Evolutionary conservation across 1,140 invertebrate species (phyloP).

Genomic region (Habropoda laboriosa): DNA sequence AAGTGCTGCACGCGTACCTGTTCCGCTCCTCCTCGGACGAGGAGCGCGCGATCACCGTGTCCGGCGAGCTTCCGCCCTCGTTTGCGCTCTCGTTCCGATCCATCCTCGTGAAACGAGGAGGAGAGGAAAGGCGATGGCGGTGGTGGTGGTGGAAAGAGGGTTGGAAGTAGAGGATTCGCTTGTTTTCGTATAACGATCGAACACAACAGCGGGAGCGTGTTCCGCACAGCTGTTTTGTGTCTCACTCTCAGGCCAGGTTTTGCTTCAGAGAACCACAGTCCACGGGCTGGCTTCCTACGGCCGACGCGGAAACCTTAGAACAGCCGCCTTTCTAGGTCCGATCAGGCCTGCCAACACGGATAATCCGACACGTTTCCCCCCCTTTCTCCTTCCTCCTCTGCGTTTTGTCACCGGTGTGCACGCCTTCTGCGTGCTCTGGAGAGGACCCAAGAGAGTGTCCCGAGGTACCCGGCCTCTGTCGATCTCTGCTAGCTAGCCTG

Average conservation of each 20-base stretch:
- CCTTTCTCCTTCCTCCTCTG: neutral
- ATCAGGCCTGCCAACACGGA: constrained; percentile 50
- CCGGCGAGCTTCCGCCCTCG: constrained; percentile 71
- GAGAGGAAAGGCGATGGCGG: neutral
- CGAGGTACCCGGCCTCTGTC: too few species aligned
- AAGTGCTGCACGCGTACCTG: constrained; percentile 53
- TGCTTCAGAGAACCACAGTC: too few species aligned
- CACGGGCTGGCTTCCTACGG: constrained; percentile 71
- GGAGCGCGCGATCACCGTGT: constrained; percentile 71
- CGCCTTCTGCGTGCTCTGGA: neutral
- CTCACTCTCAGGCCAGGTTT: constrained; percentile 48
- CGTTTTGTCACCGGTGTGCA: neutral
- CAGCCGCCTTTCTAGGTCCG: constrained; percentile 42
- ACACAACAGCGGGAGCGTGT: neutral
- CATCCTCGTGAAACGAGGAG: constrained; percentile 58
- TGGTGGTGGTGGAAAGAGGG: too few species aligned
- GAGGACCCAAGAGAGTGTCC: too few species aligned
- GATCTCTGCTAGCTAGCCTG: neutral
- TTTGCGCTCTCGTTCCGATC: constrained; percentile 70
- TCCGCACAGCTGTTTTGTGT: constrained; percentile 2
- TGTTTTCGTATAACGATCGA: neutral
- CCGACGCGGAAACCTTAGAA: constrained; percentile 70
- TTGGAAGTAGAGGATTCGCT: too few species aligned
- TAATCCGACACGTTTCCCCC: constrained; percentile 59
- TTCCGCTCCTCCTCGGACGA: constrained; percentile 72